A percentile compares a stretch with the other conserved stretches of the same genome.
phyloP scores from a whole-genome alignment of 2,888 invertebrate genomes.

The Diarsia rubi region DNA sequence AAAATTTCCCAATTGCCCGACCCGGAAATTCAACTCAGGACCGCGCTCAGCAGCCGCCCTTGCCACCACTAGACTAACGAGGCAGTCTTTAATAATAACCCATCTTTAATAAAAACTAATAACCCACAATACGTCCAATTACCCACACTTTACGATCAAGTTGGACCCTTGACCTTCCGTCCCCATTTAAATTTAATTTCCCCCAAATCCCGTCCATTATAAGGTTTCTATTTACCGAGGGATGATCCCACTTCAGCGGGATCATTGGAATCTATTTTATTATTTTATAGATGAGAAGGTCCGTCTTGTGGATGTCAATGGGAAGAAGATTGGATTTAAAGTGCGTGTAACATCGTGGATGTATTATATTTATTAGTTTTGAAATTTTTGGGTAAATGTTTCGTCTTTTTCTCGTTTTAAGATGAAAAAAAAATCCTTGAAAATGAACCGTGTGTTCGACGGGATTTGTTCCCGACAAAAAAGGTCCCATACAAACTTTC shows the following conservation, averaged over 20 bases:
- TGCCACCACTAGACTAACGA: too few relatives aligned
- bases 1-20: too few relatives aligned
- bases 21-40: too few relatives aligned
- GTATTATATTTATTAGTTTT: constrained; percentile 2
- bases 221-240: constrained; percentile 71
- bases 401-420: background rate
- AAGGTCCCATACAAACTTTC: too few relatives aligned
- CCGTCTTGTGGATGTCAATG: constrained; percentile 30
- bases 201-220: constrained; percentile 73
- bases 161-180: constrained; percentile 52
- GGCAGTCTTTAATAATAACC: background rate
- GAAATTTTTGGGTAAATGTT: too few relatives aligned
- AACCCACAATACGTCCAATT: constrained; percentile 43
- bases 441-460: background rate
- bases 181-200: constrained; percentile 72
- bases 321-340: constrained; percentile 24
- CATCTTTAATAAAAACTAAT: constrained; percentile 36
- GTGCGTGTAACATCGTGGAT: background rate
- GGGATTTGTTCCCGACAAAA: background rate
- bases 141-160: constrained; percentile 33
- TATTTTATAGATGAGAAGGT: constrained; percentile 65
- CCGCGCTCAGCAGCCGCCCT: too few relatives aligned
- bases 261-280: constrained; percentile 66
- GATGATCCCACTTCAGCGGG: constrained; percentile 66
- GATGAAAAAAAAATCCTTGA: background rate